phyloP scores from a whole-genome alignment of 2,797 vertebrate species.

The Typhlichthys eigenmanni region DNA sequence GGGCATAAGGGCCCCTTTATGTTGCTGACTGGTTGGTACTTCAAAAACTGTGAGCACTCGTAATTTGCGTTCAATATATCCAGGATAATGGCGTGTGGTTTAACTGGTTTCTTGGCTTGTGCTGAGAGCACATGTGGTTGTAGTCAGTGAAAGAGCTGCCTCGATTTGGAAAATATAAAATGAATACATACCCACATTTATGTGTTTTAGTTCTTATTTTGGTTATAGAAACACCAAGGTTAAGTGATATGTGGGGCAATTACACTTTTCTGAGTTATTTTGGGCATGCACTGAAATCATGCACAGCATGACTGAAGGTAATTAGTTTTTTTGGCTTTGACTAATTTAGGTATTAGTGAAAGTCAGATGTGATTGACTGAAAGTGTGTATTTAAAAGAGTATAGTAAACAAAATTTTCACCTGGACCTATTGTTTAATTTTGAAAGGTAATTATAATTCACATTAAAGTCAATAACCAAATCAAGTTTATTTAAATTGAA shows the following conservation, averaged over 20 bases:
- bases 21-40: slow-evolving; percentile 52
- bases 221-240: slow-evolving; percentile 22
- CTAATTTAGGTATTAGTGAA: slow-evolving; percentile 52
- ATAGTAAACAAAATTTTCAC: too few relatives aligned
- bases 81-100: slow-evolving; percentile 57
- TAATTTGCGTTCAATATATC: slow-evolving; percentile 52
- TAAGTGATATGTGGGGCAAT: slow-evolving; percentile 32
- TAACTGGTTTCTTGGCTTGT: slow-evolving; percentile 50
- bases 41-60: slow-evolving; percentile 34
- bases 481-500: too few relatives aligned
- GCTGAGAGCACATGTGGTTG: slow-evolving; percentile 66
- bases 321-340: slow-evolving; percentile 43
- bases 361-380: slow-evolving; percentile 63
- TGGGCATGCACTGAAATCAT: slow-evolving; percentile 23
- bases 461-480: too few relatives aligned
- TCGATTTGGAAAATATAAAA: slow-evolving; percentile 53
- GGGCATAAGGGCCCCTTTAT: slow-evolving; percentile 23
- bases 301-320: slow-evolving; percentile 31
- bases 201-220: slow-evolving; percentile 32
- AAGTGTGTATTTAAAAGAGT: slow-evolving; percentile 27
- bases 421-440: too few relatives aligned
- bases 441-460: too few relatives aligned
- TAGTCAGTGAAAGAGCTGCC: slow-evolving; percentile 53
- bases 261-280: slow-evolving; percentile 24
- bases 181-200: slow-evolving; percentile 32